phyloP scores from a whole-genome alignment of 2,113 vertebrate genomes.

The Otus sunia region DNA sequence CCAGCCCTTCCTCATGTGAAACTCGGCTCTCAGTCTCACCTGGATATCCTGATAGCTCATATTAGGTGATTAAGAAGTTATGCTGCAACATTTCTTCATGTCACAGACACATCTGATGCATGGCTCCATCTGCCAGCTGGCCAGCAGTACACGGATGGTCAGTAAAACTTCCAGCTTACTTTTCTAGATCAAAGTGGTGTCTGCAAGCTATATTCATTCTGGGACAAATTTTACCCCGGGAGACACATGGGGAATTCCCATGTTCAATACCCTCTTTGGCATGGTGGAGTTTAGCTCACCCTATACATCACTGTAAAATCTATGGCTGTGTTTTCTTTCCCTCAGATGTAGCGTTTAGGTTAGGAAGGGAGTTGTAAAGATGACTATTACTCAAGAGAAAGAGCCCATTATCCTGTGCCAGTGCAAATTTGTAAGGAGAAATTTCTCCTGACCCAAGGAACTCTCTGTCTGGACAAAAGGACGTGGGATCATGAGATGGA shows the following conservation, averaged over 20 bases:
- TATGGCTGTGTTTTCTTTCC: background rate
- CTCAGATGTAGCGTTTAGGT: background rate
- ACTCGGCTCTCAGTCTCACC: background rate
- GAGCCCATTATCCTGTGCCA: background rate
- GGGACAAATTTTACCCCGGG: background rate
- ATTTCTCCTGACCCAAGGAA: background rate
- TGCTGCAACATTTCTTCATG: background rate
- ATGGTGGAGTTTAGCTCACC: background rate
- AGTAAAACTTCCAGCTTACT: background rate
- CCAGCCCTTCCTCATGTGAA: background rate
- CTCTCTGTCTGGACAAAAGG: background rate
- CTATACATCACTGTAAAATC: background rate
- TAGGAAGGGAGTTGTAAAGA: background rate
- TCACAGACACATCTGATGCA: background rate
- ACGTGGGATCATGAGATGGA: background rate
- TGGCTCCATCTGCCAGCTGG: background rate
- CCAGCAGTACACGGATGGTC: background rate
- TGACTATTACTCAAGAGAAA: background rate
- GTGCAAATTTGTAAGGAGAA: background rate
- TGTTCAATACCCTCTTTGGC: background rate
- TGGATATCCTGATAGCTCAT: background rate
- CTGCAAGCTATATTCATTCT: background rate
- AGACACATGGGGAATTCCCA: background rate
- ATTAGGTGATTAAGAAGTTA: background rate
- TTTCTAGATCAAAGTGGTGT: background rate